Conservation (phyloP, 2,797 vertebrate species). For the Manis crassicaudata region DNA sequence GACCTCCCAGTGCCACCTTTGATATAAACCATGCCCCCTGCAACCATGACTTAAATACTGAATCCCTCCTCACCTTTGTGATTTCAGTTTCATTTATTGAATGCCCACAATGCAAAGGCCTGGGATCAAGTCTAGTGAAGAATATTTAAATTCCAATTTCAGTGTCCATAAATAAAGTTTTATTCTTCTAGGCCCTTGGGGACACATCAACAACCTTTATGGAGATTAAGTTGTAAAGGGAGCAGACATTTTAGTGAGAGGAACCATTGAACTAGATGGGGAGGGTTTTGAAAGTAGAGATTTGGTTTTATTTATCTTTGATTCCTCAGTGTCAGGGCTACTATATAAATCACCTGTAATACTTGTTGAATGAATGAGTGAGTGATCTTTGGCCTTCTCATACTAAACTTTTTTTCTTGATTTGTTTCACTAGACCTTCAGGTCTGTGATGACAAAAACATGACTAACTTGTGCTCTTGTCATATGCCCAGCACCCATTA, state of each 20-base stretch:
- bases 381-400: background rate
- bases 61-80: background rate
- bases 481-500: background rate
- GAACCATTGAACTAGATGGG: background rate
- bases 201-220: background rate
- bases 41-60: background rate
- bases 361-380: background rate
- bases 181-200: background rate
- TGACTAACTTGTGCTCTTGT: background rate
- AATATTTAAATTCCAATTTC: background rate
- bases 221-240: background rate
- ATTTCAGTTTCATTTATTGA: background rate
- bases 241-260: background rate
- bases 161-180: background rate
- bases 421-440: conserved; percentile 6
- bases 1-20: background rate
- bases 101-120: background rate
- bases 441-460: background rate
- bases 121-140: background rate
- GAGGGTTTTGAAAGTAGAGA: background rate
- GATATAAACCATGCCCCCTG: background rate
- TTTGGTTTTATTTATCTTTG: background rate
- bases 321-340: background rate
- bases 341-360: background rate
- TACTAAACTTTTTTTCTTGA: background rate